Percentiles rank a stretch among this genome's conserved stretches.
These are phyloP conservation scores for Ascidia mentula DNA, from an alignment of 23 tunicate genomes.

Conservation along the genomic window DNA sequence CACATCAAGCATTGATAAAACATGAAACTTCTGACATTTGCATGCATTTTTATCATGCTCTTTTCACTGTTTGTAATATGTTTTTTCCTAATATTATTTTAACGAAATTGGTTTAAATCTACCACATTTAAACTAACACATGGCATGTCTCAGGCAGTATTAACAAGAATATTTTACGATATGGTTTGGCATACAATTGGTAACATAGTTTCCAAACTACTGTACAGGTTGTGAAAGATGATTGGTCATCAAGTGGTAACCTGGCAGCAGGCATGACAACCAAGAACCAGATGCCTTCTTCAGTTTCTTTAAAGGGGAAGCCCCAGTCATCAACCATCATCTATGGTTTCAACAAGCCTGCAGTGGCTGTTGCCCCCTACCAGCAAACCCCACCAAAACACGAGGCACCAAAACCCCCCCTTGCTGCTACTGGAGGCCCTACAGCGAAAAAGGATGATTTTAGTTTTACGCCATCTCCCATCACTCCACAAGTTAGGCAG, in stretches of 20 bases:
- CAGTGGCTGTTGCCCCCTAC: slow-evolving; percentile 84
- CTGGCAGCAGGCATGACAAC: slow-evolving; percentile 1
- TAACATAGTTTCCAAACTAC: no score
- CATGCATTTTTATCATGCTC: no score
- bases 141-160: no score
- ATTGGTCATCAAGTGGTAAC: slow-evolving; percentile 37
- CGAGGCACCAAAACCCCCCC: slow-evolving; percentile 1
- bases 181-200: no score
- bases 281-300: background rate
- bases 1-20: no score
- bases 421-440: background rate
- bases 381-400: slow-evolving; percentile 57
- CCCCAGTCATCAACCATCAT: slow-evolving; percentile 31
- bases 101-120: no score
- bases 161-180: no score
- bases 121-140: no score
- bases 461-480: slow-evolving; percentile 40
- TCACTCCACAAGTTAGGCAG: slow-evolving; percentile 5
- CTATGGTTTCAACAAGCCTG: slow-evolving; percentile 84
- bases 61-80: no score
- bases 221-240: slow-evolving; percentile 65
- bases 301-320: background rate
- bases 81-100: no score
- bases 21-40: no score
- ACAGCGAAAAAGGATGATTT: slow-evolving; percentile 43